phyloP scores from a whole-genome alignment of 2,888 invertebrate species.

The Branchellion lobata region DNA sequence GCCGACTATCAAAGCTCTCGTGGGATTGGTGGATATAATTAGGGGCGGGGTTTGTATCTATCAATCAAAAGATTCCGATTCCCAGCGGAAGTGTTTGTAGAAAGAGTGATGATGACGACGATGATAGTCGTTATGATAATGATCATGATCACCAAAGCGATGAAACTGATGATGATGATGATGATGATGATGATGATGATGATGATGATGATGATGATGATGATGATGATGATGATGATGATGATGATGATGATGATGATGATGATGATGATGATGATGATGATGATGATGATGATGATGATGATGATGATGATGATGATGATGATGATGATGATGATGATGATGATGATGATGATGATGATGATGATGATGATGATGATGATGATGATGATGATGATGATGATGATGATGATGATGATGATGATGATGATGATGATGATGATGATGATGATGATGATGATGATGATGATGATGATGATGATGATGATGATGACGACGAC shows the following conservation, averaged over 20 bases:
- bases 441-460: slow-evolving; percentile 29
- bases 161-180: slow-evolving; percentile 27
- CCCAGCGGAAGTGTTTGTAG: not conserved
- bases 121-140: slow-evolving; percentile 49
- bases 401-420: slow-evolving; percentile 36
- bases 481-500: slow-evolving; percentile 31
- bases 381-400: not conserved
- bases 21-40: slow-evolving; percentile 11
- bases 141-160: not conserved
- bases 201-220: slow-evolving; percentile 43
- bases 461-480: slow-evolving; percentile 25
- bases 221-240: slow-evolving; percentile 32
- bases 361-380: slow-evolving; percentile 30
- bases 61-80: slow-evolving; percentile 2
- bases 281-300: slow-evolving; percentile 33
- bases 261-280: slow-evolving; percentile 27
- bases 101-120: slow-evolving; percentile 19
- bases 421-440: slow-evolving; percentile 35
- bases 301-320: slow-evolving; percentile 33
- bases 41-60: not conserved
- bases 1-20: not conserved
- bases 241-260: slow-evolving; percentile 25
- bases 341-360: slow-evolving; percentile 17
- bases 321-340: slow-evolving; percentile 24
- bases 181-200: slow-evolving; percentile 28